A percentile compares a stretch with the other conserved stretches of the same genome.
Evolutionary conservation across 2,797 vertebrate species (phyloP).

Genomic region (Anguilla anguilla): DNA sequence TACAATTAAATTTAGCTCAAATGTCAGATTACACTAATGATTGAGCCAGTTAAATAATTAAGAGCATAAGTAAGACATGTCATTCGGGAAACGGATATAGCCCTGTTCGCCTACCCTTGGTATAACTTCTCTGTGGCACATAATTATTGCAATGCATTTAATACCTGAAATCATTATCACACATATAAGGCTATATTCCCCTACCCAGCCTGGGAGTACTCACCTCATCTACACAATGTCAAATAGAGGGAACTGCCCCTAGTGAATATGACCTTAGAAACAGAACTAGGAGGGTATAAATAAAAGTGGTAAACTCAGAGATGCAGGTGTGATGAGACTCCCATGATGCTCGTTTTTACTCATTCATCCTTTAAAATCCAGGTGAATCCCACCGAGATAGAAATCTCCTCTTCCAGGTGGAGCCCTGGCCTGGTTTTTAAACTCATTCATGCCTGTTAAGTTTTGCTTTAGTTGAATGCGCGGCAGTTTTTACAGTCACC

Average conservation of each 20-base stretch:
- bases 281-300: background rate
- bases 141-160: too few relatives aligned
- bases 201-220: background rate
- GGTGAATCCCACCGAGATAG: background rate
- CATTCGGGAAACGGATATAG: background rate
- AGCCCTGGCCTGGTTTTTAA: background rate
- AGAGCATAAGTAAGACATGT: background rate
- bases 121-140: too few relatives aligned
- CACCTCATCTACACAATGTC: background rate
- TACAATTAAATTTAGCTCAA: background rate
- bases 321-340: background rate
- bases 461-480: background rate
- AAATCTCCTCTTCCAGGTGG: background rate
- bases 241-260: background rate
- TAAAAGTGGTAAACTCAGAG: background rate
- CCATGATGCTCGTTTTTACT: background rate
- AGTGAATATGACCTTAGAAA: background rate
- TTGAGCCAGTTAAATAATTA: background rate
- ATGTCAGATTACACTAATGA: background rate
- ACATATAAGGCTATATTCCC: background rate
- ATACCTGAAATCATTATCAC: too few relatives aligned
- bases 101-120: background rate
- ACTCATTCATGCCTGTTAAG: background rate
- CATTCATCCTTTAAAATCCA: background rate
- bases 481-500: background rate